Conservation (phyloP, 2,797 vertebrate genomes). For the Aotus griseimembra region DNA sequence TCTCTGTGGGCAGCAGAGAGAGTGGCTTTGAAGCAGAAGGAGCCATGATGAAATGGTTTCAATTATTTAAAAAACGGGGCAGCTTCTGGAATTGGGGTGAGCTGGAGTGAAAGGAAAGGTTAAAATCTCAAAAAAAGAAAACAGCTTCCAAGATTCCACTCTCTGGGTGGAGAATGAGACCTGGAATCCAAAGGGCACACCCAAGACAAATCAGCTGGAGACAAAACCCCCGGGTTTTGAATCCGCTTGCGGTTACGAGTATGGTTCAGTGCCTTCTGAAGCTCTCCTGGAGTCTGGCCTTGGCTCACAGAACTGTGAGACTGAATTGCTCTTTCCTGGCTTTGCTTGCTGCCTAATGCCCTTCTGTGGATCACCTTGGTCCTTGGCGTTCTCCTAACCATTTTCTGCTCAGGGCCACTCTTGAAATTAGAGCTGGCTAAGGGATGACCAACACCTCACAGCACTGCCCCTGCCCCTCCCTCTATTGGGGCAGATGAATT, state of each 20-base stretch:
- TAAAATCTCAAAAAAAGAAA: background rate
- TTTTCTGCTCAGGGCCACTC: background rate
- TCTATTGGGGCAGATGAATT: background rate
- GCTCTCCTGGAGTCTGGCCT: slow-evolving; percentile 62
- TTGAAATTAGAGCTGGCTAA: background rate
- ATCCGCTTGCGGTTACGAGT: background rate
- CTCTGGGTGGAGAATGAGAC: background rate
- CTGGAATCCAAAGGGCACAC: slow-evolving; percentile 31
- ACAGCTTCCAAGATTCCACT: slow-evolving; percentile 13
- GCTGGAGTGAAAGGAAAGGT: background rate
- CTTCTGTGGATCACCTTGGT: background rate
- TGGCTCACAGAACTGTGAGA: slow-evolving; percentile 54
- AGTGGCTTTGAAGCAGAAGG: background rate
- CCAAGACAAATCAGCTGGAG: slow-evolving; percentile 17
- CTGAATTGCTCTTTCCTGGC: slow-evolving; percentile 42
- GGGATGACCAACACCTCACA: background rate
- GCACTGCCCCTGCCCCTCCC: background rate
- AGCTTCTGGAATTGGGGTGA: background rate
- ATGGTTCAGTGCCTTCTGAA: background rate
- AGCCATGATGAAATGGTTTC: background rate
- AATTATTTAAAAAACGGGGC: background rate
- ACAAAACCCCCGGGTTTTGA: background rate
- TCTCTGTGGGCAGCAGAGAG: background rate
- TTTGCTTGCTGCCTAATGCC: background rate
- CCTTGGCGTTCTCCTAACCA: background rate